Conservation (phyloP, 1,140 invertebrate species). For the Diabrotica undecimpunctata region DNA sequence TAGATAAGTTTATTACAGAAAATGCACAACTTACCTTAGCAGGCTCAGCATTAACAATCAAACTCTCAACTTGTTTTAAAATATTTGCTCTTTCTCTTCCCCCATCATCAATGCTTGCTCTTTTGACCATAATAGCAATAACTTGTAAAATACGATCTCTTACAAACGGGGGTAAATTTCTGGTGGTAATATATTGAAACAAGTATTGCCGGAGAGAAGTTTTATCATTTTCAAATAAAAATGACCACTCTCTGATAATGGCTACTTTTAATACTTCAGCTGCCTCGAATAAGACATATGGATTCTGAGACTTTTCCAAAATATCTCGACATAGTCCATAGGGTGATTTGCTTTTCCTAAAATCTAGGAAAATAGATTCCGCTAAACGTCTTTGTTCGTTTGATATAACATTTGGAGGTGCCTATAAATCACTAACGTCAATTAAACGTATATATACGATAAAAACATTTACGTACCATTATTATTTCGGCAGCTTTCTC, state of each 20-base stretch:
- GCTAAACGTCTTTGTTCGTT: conserved; percentile 74
- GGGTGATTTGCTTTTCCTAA: conserved; percentile 76
- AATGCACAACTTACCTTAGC: conserved; percentile 46
- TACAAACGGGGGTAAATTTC: conserved; percentile 58
- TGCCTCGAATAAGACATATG: conserved; percentile 85
- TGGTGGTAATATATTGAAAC: conserved; percentile 69
- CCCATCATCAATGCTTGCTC: conserved; percentile 69
- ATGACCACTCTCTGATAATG: conserved; percentile 77
- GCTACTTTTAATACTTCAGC: conserved; percentile 79
- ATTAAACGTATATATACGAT: conserved; percentile 20
- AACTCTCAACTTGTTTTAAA: conserved; percentile 68
- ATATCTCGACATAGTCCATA: conserved; percentile 78
- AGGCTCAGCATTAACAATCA: conserved; percentile 64
- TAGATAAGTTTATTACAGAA: background rate
- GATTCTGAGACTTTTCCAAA: conserved; percentile 71
- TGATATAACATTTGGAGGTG: conserved; percentile 75
- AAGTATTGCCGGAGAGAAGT: conserved; percentile 73
- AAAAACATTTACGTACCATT: conserved; percentile 32
- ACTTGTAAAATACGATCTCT: conserved; percentile 69
- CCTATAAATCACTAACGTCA: conserved; percentile 55
- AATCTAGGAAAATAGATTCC: conserved; percentile 74
- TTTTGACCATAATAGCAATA: conserved; percentile 83
- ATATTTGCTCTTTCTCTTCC: conserved; percentile 66
- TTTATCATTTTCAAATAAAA: conserved; percentile 64
- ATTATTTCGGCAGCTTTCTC: conserved; percentile 43